Percentiles rank a stretch among this genome's conserved stretches.
These are phyloP conservation scores for Eubasilissa regina DNA, from an alignment of 1,140 invertebrate species.

Conservation along the genomic window DNA sequence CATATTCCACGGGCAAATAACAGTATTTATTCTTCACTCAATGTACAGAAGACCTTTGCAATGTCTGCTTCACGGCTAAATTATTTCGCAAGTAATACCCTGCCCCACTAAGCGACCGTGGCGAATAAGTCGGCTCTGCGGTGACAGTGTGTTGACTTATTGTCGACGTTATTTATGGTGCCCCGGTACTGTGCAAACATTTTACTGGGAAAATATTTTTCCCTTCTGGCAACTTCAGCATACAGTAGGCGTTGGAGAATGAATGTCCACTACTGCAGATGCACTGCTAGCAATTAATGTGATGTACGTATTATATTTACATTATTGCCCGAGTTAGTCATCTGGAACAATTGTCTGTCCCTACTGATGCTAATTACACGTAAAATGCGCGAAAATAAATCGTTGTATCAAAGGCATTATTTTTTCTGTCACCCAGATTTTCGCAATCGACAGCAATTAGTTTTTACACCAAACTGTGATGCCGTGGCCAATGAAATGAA, in stretches of 20 bases:
- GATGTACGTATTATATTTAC: too few species aligned
- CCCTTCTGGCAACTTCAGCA: background rate
- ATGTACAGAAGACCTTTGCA: background rate
- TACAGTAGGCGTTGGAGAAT: background rate
- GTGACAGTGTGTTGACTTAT: slow-evolving; percentile 57
- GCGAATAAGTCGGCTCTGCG: slow-evolving; percentile 41
- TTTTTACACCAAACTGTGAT: too few species aligned
- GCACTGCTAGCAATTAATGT: too few species aligned
- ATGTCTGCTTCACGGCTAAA: slow-evolving; percentile 26
- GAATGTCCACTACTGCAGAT: too few species aligned
- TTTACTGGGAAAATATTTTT: slow-evolving; percentile 11
- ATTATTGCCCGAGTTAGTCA: too few species aligned
- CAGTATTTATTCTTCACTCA: slow-evolving; percentile 27
- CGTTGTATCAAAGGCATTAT: too few species aligned
- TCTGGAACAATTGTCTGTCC: too few species aligned
- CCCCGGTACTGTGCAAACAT: slow-evolving; percentile 9
- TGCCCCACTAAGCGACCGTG: slow-evolving; percentile 27
- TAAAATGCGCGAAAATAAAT: too few species aligned
- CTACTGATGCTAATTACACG: too few species aligned
- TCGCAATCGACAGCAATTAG: too few species aligned
- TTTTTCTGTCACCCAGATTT: too few species aligned
- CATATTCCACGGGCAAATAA: background rate
- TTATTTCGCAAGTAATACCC: slow-evolving; percentile 37
- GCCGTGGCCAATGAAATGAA: background rate
- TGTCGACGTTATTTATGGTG: slow-evolving; percentile 56